Base-by-base conservation (phyloP, 2,888 invertebrate species). In the Aradus depressus region DNA sequence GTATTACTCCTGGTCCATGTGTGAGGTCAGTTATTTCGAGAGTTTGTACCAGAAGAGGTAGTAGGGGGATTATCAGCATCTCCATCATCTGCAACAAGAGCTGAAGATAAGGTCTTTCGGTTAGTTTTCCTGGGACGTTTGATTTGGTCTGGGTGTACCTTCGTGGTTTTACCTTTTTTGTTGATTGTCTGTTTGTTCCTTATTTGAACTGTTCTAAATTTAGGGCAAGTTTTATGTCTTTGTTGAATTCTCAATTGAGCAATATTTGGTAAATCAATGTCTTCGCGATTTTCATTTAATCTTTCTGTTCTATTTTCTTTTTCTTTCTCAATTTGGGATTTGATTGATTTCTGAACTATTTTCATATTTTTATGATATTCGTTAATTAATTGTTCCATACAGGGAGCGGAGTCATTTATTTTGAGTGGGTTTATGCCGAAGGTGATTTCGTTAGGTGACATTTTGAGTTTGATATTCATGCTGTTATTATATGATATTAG, bases 1-100 rank as follows among this genome's bases (percentile, higher is more conserved):
- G 47, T 14, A 45, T 38, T 4, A 45, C 16, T 18, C 47, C 47
- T 23, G 47, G 47, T n/a, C 47, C 37, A 6, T 39, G 3, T n/a
- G 8, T 3, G 10, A 45, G 35, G 21, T 45, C 34, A 32, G 47
- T 45, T 21, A 45, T 19, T 16, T 38, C 35, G 37, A 35, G 25
- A 14, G 47, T 34, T 45, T 4, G 18, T 4, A 45, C 35, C 37
- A 37, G 44, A 35, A 8, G 35, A 5, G n/a, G 31, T 28, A 10
- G n/a, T n/a, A n/a, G n/a, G n/a, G n/a, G n/a, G n/a, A n/a, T n/a
- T n/a, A n/a, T n/a, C n/a, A n/a, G n/a, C n/a, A n/a, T n/a, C n/a
- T n/a, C n/a, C n/a, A n/a, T n/a, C n/a, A n/a, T n/a, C n/a, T n/a
- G n/a, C n/a, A n/a, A n/a, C n/a, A n/a, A n/a, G n/a, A n/a, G n/a